Conservation (phyloP, 2,797 vertebrate species). For the Philypnodon macrostomus region DNA sequence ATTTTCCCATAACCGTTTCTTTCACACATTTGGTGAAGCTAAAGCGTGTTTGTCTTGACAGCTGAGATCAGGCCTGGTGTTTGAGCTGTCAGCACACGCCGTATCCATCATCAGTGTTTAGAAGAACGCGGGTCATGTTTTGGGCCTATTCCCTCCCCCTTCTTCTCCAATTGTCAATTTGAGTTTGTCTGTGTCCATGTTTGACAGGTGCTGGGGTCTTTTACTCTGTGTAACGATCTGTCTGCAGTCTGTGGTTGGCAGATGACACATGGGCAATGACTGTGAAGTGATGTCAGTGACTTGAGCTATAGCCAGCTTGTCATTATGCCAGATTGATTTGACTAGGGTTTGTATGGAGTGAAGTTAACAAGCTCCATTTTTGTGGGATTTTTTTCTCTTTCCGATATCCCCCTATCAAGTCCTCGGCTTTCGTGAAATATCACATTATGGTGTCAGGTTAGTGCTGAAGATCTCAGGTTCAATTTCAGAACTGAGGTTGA, state of each 20-base stretch:
- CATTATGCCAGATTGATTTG: background rate
- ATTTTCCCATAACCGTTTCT: too few relatives aligned
- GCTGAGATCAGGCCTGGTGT: slow-evolving; percentile 18
- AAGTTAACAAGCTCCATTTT: too few relatives aligned
- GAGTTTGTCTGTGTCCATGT: background rate
- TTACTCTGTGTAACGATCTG: slow-evolving; percentile 15
- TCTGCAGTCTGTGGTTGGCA: slow-evolving; percentile 12
- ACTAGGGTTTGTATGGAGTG: too few relatives aligned
- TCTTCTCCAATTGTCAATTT: background rate
- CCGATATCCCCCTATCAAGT: too few relatives aligned
- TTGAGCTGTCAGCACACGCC: slow-evolving; percentile 32
- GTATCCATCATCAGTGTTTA: slow-evolving; percentile 28
- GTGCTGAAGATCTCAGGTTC: too few relatives aligned
- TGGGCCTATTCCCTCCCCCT: slow-evolving; percentile 2
- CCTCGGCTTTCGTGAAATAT: too few relatives aligned
- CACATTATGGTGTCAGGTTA: too few relatives aligned
- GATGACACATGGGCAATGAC: slow-evolving; percentile 6
- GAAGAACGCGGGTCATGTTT: slow-evolving; percentile 29
- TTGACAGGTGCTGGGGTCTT: slow-evolving; percentile 31
- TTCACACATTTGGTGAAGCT: background rate
- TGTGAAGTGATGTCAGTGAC: background rate
- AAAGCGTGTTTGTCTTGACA: slow-evolving; percentile 28
- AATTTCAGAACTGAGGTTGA: too few relatives aligned
- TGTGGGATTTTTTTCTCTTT: too few relatives aligned
- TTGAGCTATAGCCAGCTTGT: background rate